Conservation (phyloP, 2,797 vertebrate genomes). For the Sebastes minor region DNA sequence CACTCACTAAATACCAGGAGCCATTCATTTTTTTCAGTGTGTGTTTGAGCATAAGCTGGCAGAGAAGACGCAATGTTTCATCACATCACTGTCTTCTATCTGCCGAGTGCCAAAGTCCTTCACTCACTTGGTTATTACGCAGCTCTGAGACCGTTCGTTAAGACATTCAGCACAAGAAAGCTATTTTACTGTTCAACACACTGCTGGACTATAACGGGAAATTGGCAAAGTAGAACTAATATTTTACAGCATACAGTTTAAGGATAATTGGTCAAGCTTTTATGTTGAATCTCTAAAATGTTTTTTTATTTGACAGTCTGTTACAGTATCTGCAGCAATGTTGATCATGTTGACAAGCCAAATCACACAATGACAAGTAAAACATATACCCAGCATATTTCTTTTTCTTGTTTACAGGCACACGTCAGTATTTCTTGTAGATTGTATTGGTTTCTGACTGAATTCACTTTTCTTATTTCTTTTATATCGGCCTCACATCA, state of each 20-base stretch:
- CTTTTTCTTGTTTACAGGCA: constrained; percentile 59
- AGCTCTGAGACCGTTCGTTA: constrained; percentile 21
- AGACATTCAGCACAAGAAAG: constrained; percentile 10
- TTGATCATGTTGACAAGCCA: constrained; percentile 22
- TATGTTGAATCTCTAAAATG: background rate
- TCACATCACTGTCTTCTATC: constrained; percentile 14
- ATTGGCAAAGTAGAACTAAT: background rate
- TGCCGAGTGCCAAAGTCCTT: constrained; percentile 53
- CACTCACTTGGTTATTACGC: constrained; percentile 15
- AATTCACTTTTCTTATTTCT: constrained; percentile 1
- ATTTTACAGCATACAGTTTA: background rate
- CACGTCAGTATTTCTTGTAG: constrained; percentile 59
- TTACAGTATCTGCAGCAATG: constrained; percentile 34
- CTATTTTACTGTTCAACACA: constrained; percentile 3
- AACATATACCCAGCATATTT: constrained; percentile 26
- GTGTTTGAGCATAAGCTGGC: constrained; percentile 37
- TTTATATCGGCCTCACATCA: constrained; percentile 21
- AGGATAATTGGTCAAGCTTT: constrained; percentile 6
- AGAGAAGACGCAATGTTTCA: constrained; percentile 24
- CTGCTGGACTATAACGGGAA: background rate
- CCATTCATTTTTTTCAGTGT: constrained; percentile 3
- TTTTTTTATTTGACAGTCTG: constrained; percentile 2
- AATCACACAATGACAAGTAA: constrained; percentile 5
- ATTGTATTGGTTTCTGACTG: constrained; percentile 35
- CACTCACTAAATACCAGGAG: constrained; percentile 26